Conservation (phyloP, 2,888 invertebrate species). For the Phortica okadai region DNA sequence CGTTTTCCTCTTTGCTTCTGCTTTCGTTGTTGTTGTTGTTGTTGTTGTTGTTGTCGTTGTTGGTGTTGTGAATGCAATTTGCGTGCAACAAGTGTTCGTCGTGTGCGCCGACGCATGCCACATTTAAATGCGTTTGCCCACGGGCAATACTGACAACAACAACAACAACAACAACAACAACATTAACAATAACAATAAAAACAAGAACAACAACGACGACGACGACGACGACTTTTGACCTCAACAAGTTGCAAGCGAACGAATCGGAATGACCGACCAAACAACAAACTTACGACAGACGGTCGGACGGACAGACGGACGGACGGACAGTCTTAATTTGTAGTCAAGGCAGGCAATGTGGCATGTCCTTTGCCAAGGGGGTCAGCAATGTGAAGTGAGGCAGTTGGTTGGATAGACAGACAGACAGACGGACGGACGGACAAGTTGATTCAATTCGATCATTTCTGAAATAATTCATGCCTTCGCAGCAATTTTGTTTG, state of each 20-base stretch:
- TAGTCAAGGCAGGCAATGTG: no score
- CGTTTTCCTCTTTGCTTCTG: not conserved
- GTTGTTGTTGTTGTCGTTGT: not conserved
- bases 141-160: constrained; percentile 34
- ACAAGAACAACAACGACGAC: constrained; percentile 18
- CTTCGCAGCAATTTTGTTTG: no score
- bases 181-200: constrained; percentile 8
- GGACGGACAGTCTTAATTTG: no score
- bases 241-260: not conserved
- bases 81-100: constrained; percentile 25
- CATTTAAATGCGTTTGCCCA: constrained; percentile 25
- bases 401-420: no score
- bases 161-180: constrained; percentile 24
- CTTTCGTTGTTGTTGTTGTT: not conserved
- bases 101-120: not conserved
- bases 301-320: no score
- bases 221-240: constrained; percentile 9
- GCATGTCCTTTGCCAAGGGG: no score
- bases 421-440: no score
- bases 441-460: no score
- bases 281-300: no score
- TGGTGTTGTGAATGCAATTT: constrained; percentile 43
- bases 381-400: no score
- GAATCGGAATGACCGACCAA: not conserved
- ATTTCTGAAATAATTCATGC: no score